Evolutionary conservation across 2,888 invertebrate genomes (phyloP).

Genomic region (Agonopterix subpropinquella): DNA sequence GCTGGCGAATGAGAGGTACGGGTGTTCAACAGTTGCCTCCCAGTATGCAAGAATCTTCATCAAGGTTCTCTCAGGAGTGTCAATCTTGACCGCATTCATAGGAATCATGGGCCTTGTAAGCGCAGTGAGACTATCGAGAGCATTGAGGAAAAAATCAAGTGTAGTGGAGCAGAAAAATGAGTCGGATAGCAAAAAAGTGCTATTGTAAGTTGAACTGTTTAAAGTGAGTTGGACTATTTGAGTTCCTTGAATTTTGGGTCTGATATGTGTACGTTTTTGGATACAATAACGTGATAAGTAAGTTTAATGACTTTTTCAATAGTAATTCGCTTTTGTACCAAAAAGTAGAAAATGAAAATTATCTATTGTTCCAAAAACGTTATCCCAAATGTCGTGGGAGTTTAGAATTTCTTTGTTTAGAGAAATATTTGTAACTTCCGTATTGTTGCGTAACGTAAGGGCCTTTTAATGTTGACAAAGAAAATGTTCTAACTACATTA

Average conservation of each 20-base stretch:
- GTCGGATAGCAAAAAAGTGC: conserved; percentile 57
- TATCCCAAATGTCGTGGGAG: no score
- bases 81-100: conserved; percentile 46
- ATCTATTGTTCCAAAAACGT: no score
- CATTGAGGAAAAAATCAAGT: conserved; percentile 35
- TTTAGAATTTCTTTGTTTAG: no score
- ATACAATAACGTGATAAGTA: no score
- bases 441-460: no score
- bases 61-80: conserved; percentile 41
- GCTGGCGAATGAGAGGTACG: conserved; percentile 58
- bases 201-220: conserved; percentile 24
- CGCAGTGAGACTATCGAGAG: conserved; percentile 35
- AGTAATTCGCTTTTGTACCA: no score
- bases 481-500: no score
- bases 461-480: no score
- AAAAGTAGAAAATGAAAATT: no score
- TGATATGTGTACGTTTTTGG: no score
- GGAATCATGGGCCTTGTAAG: conserved; percentile 38
- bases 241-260: background rate
- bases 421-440: no score
- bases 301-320: no score
- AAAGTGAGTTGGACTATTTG: conserved; percentile 12
- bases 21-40: conserved; percentile 51
- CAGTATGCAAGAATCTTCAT: conserved; percentile 52
- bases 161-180: conserved; percentile 37